These are phyloP conservation scores for Odontocerum albicorne DNA, from an alignment of 2,888 invertebrate genomes.

Conservation along the genomic window DNA sequence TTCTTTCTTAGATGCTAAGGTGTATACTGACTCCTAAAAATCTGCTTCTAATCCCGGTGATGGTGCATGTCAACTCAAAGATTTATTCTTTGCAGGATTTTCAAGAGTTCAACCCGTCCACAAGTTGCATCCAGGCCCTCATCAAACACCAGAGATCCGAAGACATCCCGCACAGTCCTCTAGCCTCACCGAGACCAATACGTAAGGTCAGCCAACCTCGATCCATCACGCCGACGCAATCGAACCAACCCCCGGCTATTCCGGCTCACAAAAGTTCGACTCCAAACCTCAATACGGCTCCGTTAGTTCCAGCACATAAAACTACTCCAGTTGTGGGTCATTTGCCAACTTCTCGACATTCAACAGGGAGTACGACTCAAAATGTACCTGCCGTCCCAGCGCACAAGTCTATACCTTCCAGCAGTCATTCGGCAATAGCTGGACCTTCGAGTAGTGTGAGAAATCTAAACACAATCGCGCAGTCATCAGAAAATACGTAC, in stretches of 20 bases:
- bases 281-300: constrained; percentile 20
- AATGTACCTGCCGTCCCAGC: constrained; percentile 32
- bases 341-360: constrained; percentile 6
- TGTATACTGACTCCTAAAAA: no score
- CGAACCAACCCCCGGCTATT: constrained; percentile 22
- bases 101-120: constrained; percentile 65
- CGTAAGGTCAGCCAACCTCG: constrained; percentile 35
- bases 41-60: neutral
- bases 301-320: constrained; percentile 32
- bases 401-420: constrained; percentile 25
- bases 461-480: constrained; percentile 27
- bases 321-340: constrained; percentile 1
- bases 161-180: constrained; percentile 55
- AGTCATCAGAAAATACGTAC: constrained; percentile 30
- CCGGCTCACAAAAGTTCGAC: constrained; percentile 24
- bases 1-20: neutral
- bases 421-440: constrained; percentile 11
- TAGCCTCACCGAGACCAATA: constrained; percentile 46
- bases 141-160: constrained; percentile 44
- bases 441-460: constrained; percentile 23
- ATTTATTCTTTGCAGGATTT: constrained; percentile 53
- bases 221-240: constrained; percentile 36
- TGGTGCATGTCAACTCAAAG: neutral
- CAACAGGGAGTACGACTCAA: constrained; percentile 8
- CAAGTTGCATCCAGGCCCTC: constrained; percentile 62